These are phyloP conservation scores for Egretta garzetta DNA, from an alignment of 2,113 vertebrate genomes.

Conservation along the genomic window DNA sequence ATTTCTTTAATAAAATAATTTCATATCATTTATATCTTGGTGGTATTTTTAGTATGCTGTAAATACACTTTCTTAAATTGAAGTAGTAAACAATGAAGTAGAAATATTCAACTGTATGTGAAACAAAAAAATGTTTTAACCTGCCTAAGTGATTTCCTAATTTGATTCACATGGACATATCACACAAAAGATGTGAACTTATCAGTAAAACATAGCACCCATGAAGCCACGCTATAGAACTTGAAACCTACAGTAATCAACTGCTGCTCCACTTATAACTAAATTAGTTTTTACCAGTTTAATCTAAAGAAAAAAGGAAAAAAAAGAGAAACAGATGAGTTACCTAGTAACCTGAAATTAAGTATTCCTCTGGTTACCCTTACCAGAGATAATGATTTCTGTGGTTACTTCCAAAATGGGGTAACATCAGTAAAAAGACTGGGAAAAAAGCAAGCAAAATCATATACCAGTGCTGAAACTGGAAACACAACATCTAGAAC, in stretches of 20 bases:
- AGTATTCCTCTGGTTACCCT: not conserved
- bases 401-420: not conserved
- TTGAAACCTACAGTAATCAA: not conserved
- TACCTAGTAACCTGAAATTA: not conserved
- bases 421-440: not conserved
- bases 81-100: constrained; percentile 44
- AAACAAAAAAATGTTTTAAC: not conserved
- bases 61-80: constrained; percentile 69
- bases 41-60: constrained; percentile 64
- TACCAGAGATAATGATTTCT: not conserved
- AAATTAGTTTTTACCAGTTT: not conserved
- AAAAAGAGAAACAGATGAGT: not conserved
- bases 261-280: not conserved
- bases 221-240: rapidly evolving
- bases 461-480: not conserved
- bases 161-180: not conserved
- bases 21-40: constrained; percentile 58
- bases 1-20: constrained; percentile 78
- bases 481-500: not conserved
- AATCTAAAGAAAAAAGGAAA: not conserved
- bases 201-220: not conserved
- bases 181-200: not conserved
- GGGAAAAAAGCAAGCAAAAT: not conserved
- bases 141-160: not conserved
- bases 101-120: not conserved